Percentiles rank a stretch among this genome's conserved stretches.
phyloP scores from a whole-genome alignment of 2,888 invertebrate genomes.

The Andrena dorsata region DNA sequence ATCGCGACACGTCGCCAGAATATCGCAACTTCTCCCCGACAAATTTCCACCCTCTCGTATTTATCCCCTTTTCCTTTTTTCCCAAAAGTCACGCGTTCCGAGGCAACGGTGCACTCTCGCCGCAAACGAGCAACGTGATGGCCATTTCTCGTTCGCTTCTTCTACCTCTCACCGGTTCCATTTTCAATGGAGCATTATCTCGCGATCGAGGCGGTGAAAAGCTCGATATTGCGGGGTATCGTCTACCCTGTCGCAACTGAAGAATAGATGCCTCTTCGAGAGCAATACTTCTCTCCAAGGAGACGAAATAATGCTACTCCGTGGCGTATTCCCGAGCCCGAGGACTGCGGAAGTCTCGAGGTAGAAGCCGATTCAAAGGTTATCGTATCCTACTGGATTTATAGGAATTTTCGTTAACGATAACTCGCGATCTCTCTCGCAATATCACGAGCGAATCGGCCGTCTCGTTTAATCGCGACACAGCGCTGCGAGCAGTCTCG shows the following conservation, averaged over 20 bases:
- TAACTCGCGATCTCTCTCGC: not conserved
- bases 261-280: conserved; percentile 13
- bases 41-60: no score
- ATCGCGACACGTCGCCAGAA: no score
- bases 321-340: conserved; percentile 12
- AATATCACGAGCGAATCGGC: not conserved
- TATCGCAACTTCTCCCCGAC: no score
- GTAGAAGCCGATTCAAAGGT: conserved; percentile 27
- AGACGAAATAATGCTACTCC: conserved; percentile 43
- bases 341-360: not conserved
- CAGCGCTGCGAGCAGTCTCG: not conserved
- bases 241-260: conserved; percentile 1
- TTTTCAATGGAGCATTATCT: conserved; percentile 36
- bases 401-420: not conserved
- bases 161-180: conserved; percentile 3
- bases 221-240: conserved; percentile 33
- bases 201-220: conserved; percentile 21
- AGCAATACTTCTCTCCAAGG: conserved; percentile 16
- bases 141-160: conserved; percentile 1
- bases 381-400: conserved; percentile 22
- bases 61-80: no score
- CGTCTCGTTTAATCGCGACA: not conserved
- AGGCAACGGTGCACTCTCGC: conserved; percentile 1
- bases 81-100: not conserved
- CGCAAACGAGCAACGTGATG: not conserved